Evolutionary conservation across 2,797 vertebrate genomes (phyloP), one percentile per base, ranked within the genome.

Genomic region (Myotis findleyi): DNA sequence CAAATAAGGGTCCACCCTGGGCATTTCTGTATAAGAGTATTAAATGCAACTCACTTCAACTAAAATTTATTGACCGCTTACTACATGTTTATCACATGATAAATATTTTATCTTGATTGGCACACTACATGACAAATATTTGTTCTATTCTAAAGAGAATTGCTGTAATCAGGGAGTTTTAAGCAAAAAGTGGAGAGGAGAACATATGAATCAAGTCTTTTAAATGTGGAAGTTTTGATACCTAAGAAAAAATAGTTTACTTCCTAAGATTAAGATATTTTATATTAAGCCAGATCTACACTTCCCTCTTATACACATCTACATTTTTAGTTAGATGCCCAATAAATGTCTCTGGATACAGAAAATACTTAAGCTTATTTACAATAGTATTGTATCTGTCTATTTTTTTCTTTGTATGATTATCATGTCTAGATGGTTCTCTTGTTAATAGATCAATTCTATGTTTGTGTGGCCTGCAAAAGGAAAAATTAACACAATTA

Each of bases 191-290:
- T 68, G 5, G 41, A 59, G 49, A 79, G 38, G 27, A 73, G 86
- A 79, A 88, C 72, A 44, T 21, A 64, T 62, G 36, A 87, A 68
- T 73, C 69, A 75, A 57, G 10, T 89, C 25, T 91, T 93, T 64
- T 75, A 66, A 80, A 66, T 75, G 30, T 44, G 47, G 13, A 86
- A 38, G 18, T 79, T 86, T 87, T 95, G 71, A 72, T 49, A 55
- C 11, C 21, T 73, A 12, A 59, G 68, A 68, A 95, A 72, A 90
- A 84, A 79, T 17, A 85, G 16, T 71, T 94, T 33, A 57, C 23
- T 77, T 75, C 51, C 21, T 91, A n/a, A 82, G 51, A 91, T 83
- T 38, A 81, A 81, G 55, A 68, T 33, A 88, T 73, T 82, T 82
- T 72, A 23, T 83, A 49, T 79, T 38, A 62, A 86, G 20, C 8